Percentiles rank a stretch among this genome's conserved stretches.
phyloP scores from a whole-genome alignment of 2,797 vertebrate species.

The Poecilia gillii region DNA sequence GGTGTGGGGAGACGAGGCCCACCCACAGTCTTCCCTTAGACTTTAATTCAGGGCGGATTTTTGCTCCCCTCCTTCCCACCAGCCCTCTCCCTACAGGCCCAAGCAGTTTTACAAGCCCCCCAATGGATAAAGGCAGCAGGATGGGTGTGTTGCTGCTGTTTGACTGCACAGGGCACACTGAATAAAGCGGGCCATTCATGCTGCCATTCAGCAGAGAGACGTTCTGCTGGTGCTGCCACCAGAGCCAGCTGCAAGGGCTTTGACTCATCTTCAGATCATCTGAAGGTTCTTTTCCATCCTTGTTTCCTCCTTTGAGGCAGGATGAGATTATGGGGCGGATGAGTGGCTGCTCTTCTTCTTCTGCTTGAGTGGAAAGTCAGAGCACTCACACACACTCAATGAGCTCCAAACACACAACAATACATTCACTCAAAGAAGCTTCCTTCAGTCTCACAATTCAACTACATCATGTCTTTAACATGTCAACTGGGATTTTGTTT shows the following conservation, averaged over 20 bases:
- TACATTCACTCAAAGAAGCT: neutral
- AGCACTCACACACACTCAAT: constrained; percentile 28
- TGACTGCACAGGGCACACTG: constrained; percentile 74
- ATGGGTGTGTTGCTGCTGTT: constrained; percentile 68
- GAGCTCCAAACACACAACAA: neutral
- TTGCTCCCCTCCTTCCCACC: constrained; percentile 62
- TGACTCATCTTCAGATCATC: constrained; percentile 74
- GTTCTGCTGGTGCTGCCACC: constrained; percentile 55
- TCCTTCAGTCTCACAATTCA: neutral
- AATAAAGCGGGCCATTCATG: constrained; percentile 82
- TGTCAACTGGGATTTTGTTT: neutral
- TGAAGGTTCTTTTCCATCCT: constrained; percentile 61
- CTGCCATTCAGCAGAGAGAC: constrained; percentile 71
- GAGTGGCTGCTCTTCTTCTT: constrained; percentile 46
- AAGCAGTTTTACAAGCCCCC: constrained; percentile 77
- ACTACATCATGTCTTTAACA: neutral
- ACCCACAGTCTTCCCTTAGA: constrained; percentile 85
- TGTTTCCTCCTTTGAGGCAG: constrained; percentile 52
- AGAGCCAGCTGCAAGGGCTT: constrained; percentile 66
- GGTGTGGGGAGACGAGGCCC: constrained; percentile 79
- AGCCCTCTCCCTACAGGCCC: constrained; percentile 37
- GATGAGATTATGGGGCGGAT: constrained; percentile 56
- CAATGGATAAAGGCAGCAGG: constrained; percentile 74
- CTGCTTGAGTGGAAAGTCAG: constrained; percentile 33
- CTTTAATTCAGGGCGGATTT: constrained; percentile 74